Base-by-base conservation (phyloP, 2,888 invertebrate species). In the Phyllotreta cruciferae region DNA sequence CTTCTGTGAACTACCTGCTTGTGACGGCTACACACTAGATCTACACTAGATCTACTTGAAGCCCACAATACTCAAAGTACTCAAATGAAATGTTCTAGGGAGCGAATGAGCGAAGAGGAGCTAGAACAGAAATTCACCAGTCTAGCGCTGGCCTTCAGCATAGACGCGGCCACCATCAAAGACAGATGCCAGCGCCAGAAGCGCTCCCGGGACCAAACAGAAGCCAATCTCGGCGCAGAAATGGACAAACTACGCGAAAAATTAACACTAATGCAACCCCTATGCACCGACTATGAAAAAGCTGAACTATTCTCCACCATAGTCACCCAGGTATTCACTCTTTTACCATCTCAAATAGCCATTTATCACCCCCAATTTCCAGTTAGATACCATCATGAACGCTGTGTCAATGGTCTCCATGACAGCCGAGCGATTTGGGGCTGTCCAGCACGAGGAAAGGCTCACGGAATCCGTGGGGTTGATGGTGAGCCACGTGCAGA, bases 401-500 rank as follows among this genome's bases (percentile, higher is more conserved):
- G 81, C 81, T 3, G 73, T 78, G 2, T 74, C 75, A 1, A 74
- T 78, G 60, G 79, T 79, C 3, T 72, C 78, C 5, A 79, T 75
- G 62, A 76, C 80, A 1, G 78, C 81, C 0, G 81, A 81, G 73
- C 67, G 79, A 42, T 85, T 81, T 72, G 87, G 87, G 24, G 85
- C 86, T 9, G 85, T 86, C 5, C 85, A 86, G 68, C 83, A 87
- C 76, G 87, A 87, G 73, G 82, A 83, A 63, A 77, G 86, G 41
- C 80, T 87, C 60, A 83, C 84, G 34, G 81, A 83, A 67, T 85
- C 86, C 1, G 84, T 86, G 36, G 84, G 85, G 64, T 79, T 86
- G 45, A 85, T 87, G 83, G 79, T 86, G 13, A 79, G 80, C 60
- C 84, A 87, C 73, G 85, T 86, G n/a, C 85, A 86, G 69, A 83